Evolutionary conservation across 2,888 invertebrate species (phyloP).

Genomic region (Leptinotarsa rubiginosa): DNA sequence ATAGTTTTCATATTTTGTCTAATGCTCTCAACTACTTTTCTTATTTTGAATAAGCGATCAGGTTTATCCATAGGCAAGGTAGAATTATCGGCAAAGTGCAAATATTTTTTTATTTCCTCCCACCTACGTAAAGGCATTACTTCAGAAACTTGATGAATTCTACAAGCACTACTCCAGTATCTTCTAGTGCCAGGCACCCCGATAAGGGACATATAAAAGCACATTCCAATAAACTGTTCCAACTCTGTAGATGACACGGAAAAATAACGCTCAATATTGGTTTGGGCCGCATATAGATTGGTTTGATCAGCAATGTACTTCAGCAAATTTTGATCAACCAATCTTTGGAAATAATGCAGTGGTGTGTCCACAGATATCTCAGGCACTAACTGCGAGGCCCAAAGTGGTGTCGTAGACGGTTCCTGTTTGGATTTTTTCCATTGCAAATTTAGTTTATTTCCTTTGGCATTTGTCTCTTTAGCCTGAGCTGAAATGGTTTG

Average conservation of each 20-base stretch:
- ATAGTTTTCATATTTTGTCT: constrained; percentile 7
- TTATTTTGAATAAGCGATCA: constrained; percentile 10
- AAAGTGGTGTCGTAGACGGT: constrained; percentile 1
- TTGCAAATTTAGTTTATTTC: not conserved
- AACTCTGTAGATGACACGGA: constrained; percentile 1
- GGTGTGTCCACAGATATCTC: constrained; percentile 7
- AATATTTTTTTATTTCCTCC: constrained; percentile 1
- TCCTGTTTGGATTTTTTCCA: constrained; percentile 1
- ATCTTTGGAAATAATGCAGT: constrained; percentile 10
- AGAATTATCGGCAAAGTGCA: constrained; percentile 1
- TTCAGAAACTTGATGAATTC: constrained; percentile 1
- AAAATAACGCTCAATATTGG: not conserved
- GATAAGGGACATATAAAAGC: constrained; percentile 1
- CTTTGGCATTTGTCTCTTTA: constrained; percentile 1
- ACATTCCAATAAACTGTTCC: constrained; percentile 1
- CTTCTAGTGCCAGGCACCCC: constrained; percentile 1
- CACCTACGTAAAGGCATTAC: constrained; percentile 1
- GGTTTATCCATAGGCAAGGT: constrained; percentile 3
- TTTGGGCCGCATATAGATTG: constrained; percentile 9
- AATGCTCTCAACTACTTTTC: constrained; percentile 10
- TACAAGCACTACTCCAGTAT: constrained; percentile 1
- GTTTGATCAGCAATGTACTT: constrained; percentile 9
- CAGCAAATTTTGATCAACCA: constrained; percentile 10
- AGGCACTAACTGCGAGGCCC: constrained; percentile 7
- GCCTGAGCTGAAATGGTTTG: constrained; percentile 3